Evolutionary conservation across 2,797 vertebrate genomes (phyloP), one percentile per base, ranked within the genome.

Genomic region (Rhinophrynus dorsalis): DNA sequence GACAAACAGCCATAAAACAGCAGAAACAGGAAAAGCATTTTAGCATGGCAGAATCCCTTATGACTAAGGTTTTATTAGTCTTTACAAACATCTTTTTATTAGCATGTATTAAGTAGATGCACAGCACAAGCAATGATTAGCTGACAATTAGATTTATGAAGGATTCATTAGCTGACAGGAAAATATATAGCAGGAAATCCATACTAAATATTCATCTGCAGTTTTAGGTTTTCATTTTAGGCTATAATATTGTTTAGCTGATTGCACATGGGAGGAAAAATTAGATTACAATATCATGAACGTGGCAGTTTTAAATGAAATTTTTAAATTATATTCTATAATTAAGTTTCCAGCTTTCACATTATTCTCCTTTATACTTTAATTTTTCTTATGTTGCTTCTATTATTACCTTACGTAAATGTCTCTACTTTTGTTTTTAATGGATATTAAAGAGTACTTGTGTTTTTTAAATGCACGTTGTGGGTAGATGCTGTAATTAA

Each of bases 301-400:
- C 37, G 29, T n/a, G 40, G 13, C 18, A n/a, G 21, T 23, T 35
- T 32, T 35, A 57, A 33, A 67, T 57, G 5, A 57, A 7, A 37
- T 35, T 35, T 50, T 47, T 47, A 47, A 57, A 67, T 47, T 57
- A 35, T 57, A 56, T 67, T 57, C 18, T 57, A 47, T 45, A 57
- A 56, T 67, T 42, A 56, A 20, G 20, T 56, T 48, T 40, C 8
- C 8, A n/a, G 27, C 10, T 23, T 24, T 63, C 24, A 37, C 29
- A 37, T 35, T 54, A 38, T 54, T 54, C 23, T 32, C 10, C 12
- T 40, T 13, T 24, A 63, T 32, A 37, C 26, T 54, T 29, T 20
- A 6, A 17, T 66, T 29, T 12, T 12, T 66, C 8, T 30, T 52
- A 35, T 27, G n/a, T 45, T 45, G 6, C 20, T 6, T 12, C 32